Evolutionary conservation across 1,140 invertebrate genomes (phyloP).

Genomic region (Pemphigus obesinymphae): DNA sequence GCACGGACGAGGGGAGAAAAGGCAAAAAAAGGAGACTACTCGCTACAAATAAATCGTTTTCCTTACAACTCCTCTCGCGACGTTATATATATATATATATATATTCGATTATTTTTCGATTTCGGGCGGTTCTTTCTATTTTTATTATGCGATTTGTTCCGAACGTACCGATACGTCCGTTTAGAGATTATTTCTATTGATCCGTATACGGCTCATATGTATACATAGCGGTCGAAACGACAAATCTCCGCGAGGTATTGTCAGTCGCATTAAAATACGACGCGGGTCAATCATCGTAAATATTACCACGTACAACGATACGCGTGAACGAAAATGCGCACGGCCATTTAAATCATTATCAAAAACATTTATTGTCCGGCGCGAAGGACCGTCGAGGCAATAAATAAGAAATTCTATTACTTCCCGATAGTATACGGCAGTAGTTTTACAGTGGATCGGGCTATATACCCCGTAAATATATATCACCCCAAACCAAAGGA

Average conservation of each 20-base stretch:
- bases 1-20: background rate
- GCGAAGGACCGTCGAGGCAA: background rate
- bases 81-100: background rate
- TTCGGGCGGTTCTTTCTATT: slow-evolving; percentile 23
- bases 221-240: background rate
- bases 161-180: slow-evolving; percentile 8
- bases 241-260: too few relatives aligned
- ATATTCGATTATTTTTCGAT: slow-evolving; percentile 39
- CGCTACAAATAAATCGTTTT: slow-evolving; percentile 35
- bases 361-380: background rate
- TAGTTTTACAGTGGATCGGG: background rate
- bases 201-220: background rate
- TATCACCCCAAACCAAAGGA: background rate
- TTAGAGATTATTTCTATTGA: slow-evolving; percentile 3
- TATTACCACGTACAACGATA: background rate
- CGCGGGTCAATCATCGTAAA: too few relatives aligned
- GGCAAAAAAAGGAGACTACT: background rate
- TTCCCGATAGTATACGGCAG: background rate
- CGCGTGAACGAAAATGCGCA: background rate
- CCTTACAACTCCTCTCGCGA: background rate
- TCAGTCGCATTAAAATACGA: background rate
- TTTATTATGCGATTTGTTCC: slow-evolving; percentile 24
- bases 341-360: background rate
- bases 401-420: slow-evolving; percentile 24
- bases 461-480: too few relatives aligned